Evolutionary conservation across 2,797 vertebrate genomes (phyloP), one percentile per base, ranked within the genome.

Genomic region (Pseudochirops corinnae): DNA sequence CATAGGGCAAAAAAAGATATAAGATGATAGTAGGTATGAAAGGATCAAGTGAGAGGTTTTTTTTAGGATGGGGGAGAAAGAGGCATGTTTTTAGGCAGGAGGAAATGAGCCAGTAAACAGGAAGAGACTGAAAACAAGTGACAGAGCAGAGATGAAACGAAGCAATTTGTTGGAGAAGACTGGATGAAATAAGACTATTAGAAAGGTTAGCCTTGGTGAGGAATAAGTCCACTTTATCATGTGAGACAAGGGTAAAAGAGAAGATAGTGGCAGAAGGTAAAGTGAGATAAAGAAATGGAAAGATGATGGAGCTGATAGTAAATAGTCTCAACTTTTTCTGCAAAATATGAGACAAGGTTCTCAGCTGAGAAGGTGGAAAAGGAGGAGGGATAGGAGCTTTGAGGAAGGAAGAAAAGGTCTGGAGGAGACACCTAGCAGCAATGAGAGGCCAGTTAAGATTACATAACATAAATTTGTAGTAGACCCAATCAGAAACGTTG

Each of bases 201-300:
- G 16, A 1, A 6, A 3, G 28, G 13, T 13, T 52, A 11, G 24
- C 14, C 39, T 4, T 10, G 55, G 7, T 50, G 3, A 31, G 1
- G 28, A 90, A 33, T 55, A 29, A 33, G 4, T 58, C 29, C 94
- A 92, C 50, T 94, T 96, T 92, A 58, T 90, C 93, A 93, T 94
- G 94, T 0, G n/a, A 97, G 9, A 95, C 21, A 95, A n/a, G 92
- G 57, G 1, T 24, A 0, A 57, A 91, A 94, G 12, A 60, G 91
- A 24, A 94, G 53, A 91, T 3, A 31, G 39, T 55, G 90, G 92
- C 0, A 91, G 26, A 92, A 58, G 10, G n/a, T 82, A 31, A 96
- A 96, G 93, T 1, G 4, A 5, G 24, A 67, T 46, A 28, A 52
- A 95, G 50, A 53, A 93, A 95, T 93, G 93, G 21, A n/a, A 5